These are phyloP conservation scores for Leptinotarsa defecta DNA, from an alignment of 1,140 invertebrate genomes.

Conservation along the genomic window DNA sequence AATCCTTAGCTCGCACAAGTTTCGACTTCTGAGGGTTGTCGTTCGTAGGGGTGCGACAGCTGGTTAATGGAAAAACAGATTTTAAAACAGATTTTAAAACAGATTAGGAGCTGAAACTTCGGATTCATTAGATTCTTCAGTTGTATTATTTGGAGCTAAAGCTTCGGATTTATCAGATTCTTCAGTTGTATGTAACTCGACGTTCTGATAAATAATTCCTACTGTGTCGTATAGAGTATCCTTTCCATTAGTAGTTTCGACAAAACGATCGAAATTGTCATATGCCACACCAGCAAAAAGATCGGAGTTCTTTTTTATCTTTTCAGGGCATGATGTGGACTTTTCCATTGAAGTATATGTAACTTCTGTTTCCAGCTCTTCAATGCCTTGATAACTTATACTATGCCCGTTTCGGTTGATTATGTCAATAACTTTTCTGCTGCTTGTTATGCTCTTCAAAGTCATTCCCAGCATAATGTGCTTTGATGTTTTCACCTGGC, in stretches of 20 bases:
- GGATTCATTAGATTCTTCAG: too few relatives aligned
- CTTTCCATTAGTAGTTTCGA: conserved; percentile 43
- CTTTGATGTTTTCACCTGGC: conserved; percentile 22
- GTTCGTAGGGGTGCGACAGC: too few relatives aligned
- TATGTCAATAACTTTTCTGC: conserved; percentile 41
- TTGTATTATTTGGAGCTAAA: neutral
- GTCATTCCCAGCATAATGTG: conserved; percentile 39
- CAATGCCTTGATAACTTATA: conserved; percentile 36
- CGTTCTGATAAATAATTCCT: conserved; percentile 22
- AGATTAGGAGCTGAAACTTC: neutral
- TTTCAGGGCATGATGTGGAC: conserved; percentile 44
- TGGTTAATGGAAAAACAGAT: too few relatives aligned
- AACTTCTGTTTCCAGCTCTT: conserved; percentile 43
- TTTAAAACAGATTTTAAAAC: too few relatives aligned
- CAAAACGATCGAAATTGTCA: conserved; percentile 54
- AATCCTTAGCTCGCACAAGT: too few relatives aligned
- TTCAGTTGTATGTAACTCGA: conserved; percentile 52
- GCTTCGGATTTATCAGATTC: neutral
- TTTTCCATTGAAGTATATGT: conserved; percentile 33
- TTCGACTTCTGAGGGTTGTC: too few relatives aligned
- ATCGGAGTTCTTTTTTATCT: conserved; percentile 34
- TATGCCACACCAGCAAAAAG: conserved; percentile 50
- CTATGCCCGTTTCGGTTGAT: conserved; percentile 40
- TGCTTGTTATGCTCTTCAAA: conserved; percentile 39
- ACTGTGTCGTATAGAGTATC: neutral